phyloP scores from a whole-genome alignment of 1,140 invertebrate species.

The Heliothis virescens region DNA sequence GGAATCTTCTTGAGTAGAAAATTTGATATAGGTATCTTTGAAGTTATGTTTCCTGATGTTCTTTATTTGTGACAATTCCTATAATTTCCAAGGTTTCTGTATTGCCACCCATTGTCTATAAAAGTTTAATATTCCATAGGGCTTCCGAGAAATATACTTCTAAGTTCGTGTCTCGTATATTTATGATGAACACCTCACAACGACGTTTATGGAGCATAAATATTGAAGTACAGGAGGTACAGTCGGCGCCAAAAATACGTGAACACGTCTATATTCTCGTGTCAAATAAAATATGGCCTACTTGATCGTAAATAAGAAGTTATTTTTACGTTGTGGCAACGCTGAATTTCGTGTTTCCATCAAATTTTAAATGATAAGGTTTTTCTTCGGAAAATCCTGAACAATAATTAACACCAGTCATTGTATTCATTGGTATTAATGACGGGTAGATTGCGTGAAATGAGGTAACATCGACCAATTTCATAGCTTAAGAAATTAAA shows the following conservation, averaged over 20 bases:
- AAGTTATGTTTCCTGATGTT: not conserved
- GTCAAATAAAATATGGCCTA: too few relatives aligned
- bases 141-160: slow-evolving; percentile 23
- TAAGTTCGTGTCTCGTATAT: slow-evolving; percentile 25
- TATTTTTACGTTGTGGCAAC: too few relatives aligned
- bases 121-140: slow-evolving; percentile 21
- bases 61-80: not conserved
- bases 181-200: slow-evolving; percentile 5
- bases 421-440: not conserved
- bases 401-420: not conserved
- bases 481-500: not conserved
- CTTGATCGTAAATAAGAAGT: too few relatives aligned
- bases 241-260: not conserved
- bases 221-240: slow-evolving; percentile 24
- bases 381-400: too few relatives aligned
- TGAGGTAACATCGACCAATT: not conserved
- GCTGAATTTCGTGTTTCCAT: too few relatives aligned
- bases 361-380: too few relatives aligned
- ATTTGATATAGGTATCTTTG: too few relatives aligned
- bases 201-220: slow-evolving; percentile 27
- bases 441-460: slow-evolving; percentile 1
- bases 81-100: slow-evolving; percentile 14
- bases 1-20: too few relatives aligned
- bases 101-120: slow-evolving; percentile 12
- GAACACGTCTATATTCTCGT: not conserved